phyloP scores from a whole-genome alignment of 2,113 vertebrate species.

The Alexandromys fortis region DNA sequence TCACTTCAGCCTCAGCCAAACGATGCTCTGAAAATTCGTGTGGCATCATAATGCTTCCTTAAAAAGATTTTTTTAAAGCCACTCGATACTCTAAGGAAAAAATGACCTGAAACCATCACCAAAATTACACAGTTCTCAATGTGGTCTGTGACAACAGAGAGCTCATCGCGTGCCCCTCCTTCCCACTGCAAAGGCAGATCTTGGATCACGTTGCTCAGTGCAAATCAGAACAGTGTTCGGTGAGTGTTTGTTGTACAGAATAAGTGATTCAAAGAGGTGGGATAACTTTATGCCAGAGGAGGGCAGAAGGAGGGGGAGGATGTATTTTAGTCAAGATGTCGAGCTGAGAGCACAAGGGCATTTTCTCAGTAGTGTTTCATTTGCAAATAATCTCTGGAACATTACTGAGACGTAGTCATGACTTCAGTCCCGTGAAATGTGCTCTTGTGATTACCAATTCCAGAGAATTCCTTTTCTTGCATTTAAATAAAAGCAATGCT shows the following conservation, averaged over 20 bases:
- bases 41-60: not conserved
- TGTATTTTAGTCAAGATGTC: not conserved
- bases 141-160: no score
- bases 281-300: not conserved
- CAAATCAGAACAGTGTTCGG: not conserved
- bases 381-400: conserved; percentile 14
- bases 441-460: not conserved
- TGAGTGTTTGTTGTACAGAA: not conserved
- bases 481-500: not conserved
- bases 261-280: not conserved
- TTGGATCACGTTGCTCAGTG: not conserved
- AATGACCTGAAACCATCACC: not conserved
- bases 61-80: not conserved
- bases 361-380: conserved; percentile 22
- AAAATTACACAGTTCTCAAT: not conserved
- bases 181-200: not conserved
- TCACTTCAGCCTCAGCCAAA: not conserved
- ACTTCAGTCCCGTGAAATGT: not conserved
- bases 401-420: not conserved
- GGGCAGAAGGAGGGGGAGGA: not conserved
- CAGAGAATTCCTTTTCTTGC: not conserved
- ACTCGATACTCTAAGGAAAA: not conserved
- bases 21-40: not conserved
- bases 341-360: not conserved
- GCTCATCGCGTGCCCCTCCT: fast-evolving